Percentiles rank a stretch among this genome's conserved stretches.
Conservation (phyloP, 2,113 vertebrate genomes). For the Anoura caudifer region DNA sequence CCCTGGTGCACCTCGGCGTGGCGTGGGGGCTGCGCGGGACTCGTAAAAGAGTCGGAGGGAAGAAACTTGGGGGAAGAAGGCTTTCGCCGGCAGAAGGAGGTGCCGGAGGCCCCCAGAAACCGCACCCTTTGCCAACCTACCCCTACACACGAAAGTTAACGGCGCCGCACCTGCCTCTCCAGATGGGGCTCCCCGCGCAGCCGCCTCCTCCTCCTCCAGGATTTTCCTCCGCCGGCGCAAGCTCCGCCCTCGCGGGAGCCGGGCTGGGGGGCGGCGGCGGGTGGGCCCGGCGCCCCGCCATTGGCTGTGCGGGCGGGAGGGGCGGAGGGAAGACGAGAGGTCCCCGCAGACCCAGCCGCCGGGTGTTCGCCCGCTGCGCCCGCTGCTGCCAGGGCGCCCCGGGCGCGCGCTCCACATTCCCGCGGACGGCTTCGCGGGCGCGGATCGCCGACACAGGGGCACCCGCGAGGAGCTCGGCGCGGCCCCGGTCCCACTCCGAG, state of each 20-base stretch:
- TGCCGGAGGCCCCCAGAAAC: background rate
- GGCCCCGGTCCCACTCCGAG: background rate
- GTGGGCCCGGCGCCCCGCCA: slow-evolving; percentile 20
- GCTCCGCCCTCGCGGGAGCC: background rate
- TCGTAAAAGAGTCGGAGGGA: background rate
- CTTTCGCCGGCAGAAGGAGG: background rate
- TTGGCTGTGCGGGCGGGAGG: slow-evolving; percentile 22
- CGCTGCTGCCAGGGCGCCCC: background rate
- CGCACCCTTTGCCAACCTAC: background rate
- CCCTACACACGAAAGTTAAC: background rate
- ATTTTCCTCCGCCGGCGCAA: background rate
- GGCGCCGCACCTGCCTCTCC: slow-evolving; percentile 51
- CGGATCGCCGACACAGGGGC: background rate
- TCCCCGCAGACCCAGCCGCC: background rate
- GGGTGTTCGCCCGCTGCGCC: background rate
- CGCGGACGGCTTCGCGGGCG: background rate
- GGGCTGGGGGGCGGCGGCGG: background rate
- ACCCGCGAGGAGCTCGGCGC: background rate
- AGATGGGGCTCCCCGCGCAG: slow-evolving; percentile 41
- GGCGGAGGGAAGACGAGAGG: slow-evolving; percentile 30
- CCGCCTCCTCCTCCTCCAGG: slow-evolving; percentile 15
- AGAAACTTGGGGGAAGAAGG: background rate
- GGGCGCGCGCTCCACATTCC: background rate
- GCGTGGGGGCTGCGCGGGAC: background rate
- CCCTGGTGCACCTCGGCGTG: background rate